Conservation (phyloP, 2,797 vertebrate species). For the Ceryle rudis region DNA sequence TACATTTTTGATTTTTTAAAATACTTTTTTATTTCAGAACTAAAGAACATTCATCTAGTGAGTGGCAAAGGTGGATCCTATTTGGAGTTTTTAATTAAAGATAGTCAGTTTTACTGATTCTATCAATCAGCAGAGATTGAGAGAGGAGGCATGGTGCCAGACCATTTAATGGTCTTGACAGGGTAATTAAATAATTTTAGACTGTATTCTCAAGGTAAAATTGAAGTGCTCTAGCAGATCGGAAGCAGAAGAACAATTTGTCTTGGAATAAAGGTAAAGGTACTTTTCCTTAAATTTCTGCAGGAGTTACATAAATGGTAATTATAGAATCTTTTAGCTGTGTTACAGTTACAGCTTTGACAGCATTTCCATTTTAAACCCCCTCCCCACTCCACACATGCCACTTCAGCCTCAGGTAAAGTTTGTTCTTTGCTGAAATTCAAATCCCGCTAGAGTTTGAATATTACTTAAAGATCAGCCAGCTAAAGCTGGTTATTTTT, state of each 20-base stretch:
- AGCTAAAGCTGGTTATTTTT: slow-evolving; percentile 2
- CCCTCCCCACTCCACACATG: not conserved
- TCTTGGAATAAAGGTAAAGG: slow-evolving; percentile 39
- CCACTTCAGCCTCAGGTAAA: slow-evolving; percentile 9
- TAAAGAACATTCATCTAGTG: slow-evolving; percentile 68
- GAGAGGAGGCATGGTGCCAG: slow-evolving; percentile 43
- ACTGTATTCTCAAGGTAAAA: slow-evolving; percentile 66
- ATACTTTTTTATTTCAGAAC: slow-evolving; percentile 3
- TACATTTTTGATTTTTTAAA: not conserved
- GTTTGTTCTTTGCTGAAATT: not conserved
- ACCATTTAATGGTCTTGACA: slow-evolving; percentile 61
- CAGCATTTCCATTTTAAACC: slow-evolving; percentile 26
- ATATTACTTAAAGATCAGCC: not conserved
- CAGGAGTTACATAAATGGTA: not conserved
- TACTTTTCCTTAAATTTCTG: not conserved
- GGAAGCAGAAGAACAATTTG: slow-evolving; percentile 36
- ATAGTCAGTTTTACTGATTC: slow-evolving; percentile 75
- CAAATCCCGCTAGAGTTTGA: not conserved
- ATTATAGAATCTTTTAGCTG: not conserved
- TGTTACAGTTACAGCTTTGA: slow-evolving; percentile 28
- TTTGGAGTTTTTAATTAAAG: slow-evolving; percentile 81
- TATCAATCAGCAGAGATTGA: slow-evolving; percentile 65
- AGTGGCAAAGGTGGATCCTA: slow-evolving; percentile 54
- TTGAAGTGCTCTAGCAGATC: slow-evolving; percentile 9
- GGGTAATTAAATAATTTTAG: slow-evolving; percentile 73